These are phyloP conservation scores for Manis pentadactyla DNA, from an alignment of 2,797 vertebrate species.

Conservation along the genomic window DNA sequence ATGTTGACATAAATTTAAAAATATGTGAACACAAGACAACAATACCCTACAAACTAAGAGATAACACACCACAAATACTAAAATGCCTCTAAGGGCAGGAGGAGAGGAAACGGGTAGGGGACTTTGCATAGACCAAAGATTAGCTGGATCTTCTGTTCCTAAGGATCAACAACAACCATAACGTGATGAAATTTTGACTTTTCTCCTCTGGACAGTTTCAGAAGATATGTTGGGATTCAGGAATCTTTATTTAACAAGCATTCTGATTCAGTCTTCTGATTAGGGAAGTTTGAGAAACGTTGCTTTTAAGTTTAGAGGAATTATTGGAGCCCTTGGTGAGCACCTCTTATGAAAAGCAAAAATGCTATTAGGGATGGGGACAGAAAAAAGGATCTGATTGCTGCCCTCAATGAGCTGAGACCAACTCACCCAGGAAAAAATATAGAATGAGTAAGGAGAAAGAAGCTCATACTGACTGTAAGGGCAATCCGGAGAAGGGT, in stretches of 20 bases:
- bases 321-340: not conserved
- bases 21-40: not conserved
- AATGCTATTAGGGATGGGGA: not conserved
- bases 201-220: not conserved
- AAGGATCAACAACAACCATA: not conserved
- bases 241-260: not conserved
- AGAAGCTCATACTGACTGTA: not conserved
- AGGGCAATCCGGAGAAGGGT: not conserved
- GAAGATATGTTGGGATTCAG: not conserved
- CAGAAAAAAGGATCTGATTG: not conserved
- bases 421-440: not conserved
- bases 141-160: not conserved
- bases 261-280: not conserved
- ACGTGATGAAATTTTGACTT: not conserved
- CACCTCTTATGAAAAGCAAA: not conserved
- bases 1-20: not conserved
- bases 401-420: not conserved
- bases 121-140: too few relatives aligned
- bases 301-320: not conserved
- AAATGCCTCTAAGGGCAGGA: not conserved
- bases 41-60: not conserved
- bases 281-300: not conserved
- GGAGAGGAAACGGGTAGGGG: not conserved
- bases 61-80: not conserved
- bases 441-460: not conserved